Evolutionary conservation across 2,888 invertebrate genomes (phyloP).

Genomic region (Platyscelio sp.): DNA sequence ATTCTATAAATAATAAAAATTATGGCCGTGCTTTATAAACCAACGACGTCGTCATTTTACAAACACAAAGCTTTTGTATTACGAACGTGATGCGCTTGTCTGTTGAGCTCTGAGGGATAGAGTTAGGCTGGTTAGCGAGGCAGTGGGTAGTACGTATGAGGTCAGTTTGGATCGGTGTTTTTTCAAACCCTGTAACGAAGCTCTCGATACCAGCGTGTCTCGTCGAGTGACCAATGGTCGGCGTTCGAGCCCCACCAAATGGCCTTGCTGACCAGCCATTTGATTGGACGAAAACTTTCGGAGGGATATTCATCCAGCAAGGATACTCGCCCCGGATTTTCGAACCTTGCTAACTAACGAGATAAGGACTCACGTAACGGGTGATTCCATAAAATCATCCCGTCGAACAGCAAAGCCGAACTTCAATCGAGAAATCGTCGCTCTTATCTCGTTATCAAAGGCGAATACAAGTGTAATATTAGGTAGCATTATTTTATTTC

Average conservation of each 20-base stretch:
- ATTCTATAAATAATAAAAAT: constrained; percentile 51
- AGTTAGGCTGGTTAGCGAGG: constrained; percentile 83
- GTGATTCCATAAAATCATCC: too few species aligned
- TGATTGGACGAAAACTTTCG: too few species aligned
- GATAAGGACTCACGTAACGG: too few species aligned
- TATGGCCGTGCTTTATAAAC: constrained; percentile 14
- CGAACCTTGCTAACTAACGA: too few species aligned
- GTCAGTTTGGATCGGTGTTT: constrained; percentile 85
- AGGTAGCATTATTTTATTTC: too few species aligned
- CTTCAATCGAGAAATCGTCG: too few species aligned
- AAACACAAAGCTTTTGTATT: constrained; percentile 57
- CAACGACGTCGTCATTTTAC: constrained; percentile 54
- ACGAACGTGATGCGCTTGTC: constrained; percentile 52
- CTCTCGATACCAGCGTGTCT: constrained; percentile 84
- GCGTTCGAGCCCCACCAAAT: constrained; percentile 80
- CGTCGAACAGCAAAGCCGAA: too few species aligned
- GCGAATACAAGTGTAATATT: too few species aligned
- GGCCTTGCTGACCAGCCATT: too few species aligned
- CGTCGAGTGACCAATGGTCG: constrained; percentile 84
- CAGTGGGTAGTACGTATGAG: constrained; percentile 85
- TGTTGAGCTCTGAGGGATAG: constrained; percentile 72
- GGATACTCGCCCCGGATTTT: too few species aligned
- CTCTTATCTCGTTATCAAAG: too few species aligned
- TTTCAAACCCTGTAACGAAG: constrained; percentile 83
- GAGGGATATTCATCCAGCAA: too few species aligned